Evolutionary conservation across 2,113 vertebrate genomes (phyloP).

Genomic region (Tamias sibiricus): DNA sequence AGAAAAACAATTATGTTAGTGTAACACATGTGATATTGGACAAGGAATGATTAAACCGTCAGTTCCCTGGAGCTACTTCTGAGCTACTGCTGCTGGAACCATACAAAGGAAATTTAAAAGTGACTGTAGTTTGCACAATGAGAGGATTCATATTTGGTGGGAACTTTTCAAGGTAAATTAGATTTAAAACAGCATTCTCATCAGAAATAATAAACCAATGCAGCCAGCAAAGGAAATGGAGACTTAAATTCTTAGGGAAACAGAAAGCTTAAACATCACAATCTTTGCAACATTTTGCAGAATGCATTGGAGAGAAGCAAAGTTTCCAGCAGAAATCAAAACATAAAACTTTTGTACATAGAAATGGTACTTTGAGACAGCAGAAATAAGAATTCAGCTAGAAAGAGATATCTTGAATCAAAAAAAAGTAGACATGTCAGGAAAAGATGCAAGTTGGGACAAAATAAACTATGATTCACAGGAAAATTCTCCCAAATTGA

Average conservation of each 20-base stretch:
- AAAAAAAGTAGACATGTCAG: not conserved
- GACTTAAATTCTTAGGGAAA: slow-evolving; percentile 24
- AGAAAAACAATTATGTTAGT: slow-evolving; percentile 64
- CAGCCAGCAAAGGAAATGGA: not conserved
- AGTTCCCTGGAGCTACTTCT: slow-evolving; percentile 48
- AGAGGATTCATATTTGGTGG: not conserved
- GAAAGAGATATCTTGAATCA: not conserved
- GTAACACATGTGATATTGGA: slow-evolving; percentile 34
- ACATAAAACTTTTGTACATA: not conserved
- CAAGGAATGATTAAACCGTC: slow-evolving; percentile 48
- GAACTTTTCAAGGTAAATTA: slow-evolving; percentile 49
- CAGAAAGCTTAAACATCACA: not conserved
- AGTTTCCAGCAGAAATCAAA: not conserved
- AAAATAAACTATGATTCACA: not conserved
- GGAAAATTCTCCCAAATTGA: not conserved
- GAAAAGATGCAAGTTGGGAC: not conserved
- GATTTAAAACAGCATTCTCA: slow-evolving; percentile 46
- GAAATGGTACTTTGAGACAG: not conserved
- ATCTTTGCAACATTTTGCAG: not conserved
- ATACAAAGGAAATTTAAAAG: not conserved
- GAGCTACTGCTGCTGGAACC: not conserved
- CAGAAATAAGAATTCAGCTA: not conserved
- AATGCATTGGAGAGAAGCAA: not conserved
- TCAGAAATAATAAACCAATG: slow-evolving; percentile 57
- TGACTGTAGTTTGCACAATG: slow-evolving; percentile 30